These are phyloP conservation scores for Sigmodon hispidus DNA, from an alignment of 2,113 vertebrate genomes.

Conservation along the genomic window DNA sequence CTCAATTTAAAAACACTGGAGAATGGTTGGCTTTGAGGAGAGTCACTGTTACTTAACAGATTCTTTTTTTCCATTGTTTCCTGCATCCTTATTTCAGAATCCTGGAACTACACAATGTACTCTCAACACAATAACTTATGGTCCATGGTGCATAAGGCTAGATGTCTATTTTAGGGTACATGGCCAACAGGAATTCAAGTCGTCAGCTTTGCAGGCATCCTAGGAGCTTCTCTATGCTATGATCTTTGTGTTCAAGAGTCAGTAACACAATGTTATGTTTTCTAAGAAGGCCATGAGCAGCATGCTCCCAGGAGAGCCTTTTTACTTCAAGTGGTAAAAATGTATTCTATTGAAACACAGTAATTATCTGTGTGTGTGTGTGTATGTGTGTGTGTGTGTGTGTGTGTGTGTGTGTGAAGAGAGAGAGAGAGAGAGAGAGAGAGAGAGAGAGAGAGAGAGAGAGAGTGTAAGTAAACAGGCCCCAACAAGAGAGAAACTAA, in stretches of 20 bases:
- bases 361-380: too few species aligned
- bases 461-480: neutral
- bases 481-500: neutral
- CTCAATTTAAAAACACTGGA: constrained; percentile 80
- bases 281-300: neutral
- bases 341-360: neutral
- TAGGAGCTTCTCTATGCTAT: neutral
- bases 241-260: neutral
- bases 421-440: neutral
- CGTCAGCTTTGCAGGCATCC: neutral
- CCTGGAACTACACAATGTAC: neutral
- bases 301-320: neutral
- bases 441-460: neutral
- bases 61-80: constrained; percentile 71
- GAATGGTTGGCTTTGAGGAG: constrained; percentile 65
- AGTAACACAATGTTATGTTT: neutral
- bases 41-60: constrained; percentile 77
- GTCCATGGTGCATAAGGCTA: neutral
- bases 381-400: too few species aligned
- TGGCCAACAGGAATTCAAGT: constrained; percentile 37
- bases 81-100: constrained; percentile 67
- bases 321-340: constrained; percentile 21
- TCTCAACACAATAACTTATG: constrained; percentile 59
- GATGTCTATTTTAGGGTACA: constrained; percentile 53
- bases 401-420: too few species aligned